A percentile compares a stretch with the other conserved stretches of the same genome.
Conservation (phyloP, 1,140 invertebrate species). For the Drosophila fuyamai region DNA sequence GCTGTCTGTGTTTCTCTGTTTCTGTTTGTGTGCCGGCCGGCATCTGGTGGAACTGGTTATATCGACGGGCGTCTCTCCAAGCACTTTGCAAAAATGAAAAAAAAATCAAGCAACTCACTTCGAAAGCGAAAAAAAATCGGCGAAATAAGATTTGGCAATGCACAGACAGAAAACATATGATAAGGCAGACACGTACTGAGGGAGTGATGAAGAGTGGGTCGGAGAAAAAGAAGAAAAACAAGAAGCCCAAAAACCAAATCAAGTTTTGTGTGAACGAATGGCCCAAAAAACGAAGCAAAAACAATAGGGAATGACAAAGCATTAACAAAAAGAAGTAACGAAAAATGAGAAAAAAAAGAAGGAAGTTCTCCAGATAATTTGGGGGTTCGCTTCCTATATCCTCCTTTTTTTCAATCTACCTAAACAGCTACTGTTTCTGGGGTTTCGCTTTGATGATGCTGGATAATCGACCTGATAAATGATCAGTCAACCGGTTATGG, state of each 20-base stretch:
- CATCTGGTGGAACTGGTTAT: conserved; percentile 81
- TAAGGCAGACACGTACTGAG: conserved; percentile 60
- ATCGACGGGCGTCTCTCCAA: conserved; percentile 18
- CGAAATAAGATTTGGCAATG: conserved; percentile 64
- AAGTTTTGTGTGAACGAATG: conserved; percentile 52
- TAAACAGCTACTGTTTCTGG: not conserved
- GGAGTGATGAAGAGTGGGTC: conserved; percentile 7
- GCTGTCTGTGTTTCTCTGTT: conserved; percentile 21
- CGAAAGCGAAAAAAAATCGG: conserved; percentile 30
- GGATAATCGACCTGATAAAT: conserved; percentile 20
- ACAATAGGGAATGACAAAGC: conserved; percentile 32
- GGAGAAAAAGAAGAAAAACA: not conserved
- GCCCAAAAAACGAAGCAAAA: conserved; percentile 14
- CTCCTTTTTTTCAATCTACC: conserved; percentile 2
- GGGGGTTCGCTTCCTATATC: conserved; percentile 18
- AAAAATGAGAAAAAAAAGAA: not conserved
- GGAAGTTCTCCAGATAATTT: conserved; percentile 12
- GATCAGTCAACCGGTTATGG: conserved; percentile 18
- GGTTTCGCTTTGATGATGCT: not conserved
- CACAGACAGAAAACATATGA: conserved; percentile 60
- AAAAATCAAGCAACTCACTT: conserved; percentile 29
- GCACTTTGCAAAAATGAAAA: conserved; percentile 62
- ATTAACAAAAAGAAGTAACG: not conserved
- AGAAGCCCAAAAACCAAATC: conserved; percentile 37
- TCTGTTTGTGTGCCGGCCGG: conserved; percentile 68